A percentile compares a stretch with the other conserved stretches of the same genome.
Evolutionary conservation across 2,797 vertebrate genomes (phyloP).

Genomic region (Gastrophryne carolinensis): DNA sequence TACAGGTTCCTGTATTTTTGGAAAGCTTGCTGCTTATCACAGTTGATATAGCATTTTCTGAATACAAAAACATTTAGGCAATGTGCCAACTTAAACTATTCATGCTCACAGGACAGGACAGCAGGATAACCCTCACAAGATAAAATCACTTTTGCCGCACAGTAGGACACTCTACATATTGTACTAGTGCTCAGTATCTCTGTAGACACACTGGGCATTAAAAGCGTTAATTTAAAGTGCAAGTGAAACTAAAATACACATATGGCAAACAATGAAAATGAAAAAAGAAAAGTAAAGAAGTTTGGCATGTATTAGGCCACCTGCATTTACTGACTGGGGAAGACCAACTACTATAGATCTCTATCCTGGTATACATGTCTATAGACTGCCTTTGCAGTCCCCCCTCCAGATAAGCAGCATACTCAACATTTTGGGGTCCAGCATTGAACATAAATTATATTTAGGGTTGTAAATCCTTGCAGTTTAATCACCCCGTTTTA

Average conservation of each 20-base stretch:
- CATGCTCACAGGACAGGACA: slow-evolving; percentile 56
- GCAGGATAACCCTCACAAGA: slow-evolving; percentile 59
- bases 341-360: too few relatives aligned
- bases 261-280: too few relatives aligned
- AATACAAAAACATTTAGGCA: slow-evolving; percentile 64
- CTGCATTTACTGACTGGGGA: too few relatives aligned
- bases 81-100: slow-evolving; percentile 64
- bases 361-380: too few relatives aligned
- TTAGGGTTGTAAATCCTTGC: too few relatives aligned
- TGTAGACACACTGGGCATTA: background rate
- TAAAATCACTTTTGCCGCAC: slow-evolving; percentile 51
- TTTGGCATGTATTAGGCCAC: too few relatives aligned
- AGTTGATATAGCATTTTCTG: slow-evolving; percentile 63
- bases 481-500: too few relatives aligned
- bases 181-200: background rate
- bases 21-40: slow-evolving; percentile 67
- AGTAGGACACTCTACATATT: background rate
- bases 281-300: too few relatives aligned
- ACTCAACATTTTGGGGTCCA: too few relatives aligned
- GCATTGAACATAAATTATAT: too few relatives aligned
- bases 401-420: too few relatives aligned
- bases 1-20: slow-evolving; percentile 71
- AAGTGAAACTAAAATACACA: background rate
- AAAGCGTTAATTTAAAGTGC: background rate
- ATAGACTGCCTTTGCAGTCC: too few relatives aligned